Conservation (phyloP, 2,113 vertebrate genomes). For the Thermophis baileyi region DNA sequence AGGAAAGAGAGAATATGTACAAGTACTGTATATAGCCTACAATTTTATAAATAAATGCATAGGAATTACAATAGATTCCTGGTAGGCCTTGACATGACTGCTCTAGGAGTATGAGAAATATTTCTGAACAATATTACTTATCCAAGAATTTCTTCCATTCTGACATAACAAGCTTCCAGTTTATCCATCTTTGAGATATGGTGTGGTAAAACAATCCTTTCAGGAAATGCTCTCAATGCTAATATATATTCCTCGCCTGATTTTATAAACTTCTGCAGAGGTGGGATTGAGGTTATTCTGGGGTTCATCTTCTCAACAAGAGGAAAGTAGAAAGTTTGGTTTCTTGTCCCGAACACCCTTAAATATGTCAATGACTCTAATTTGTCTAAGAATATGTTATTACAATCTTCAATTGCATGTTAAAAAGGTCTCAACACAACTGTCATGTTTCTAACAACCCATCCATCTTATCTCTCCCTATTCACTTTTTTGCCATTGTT, state of each 20-base stretch:
- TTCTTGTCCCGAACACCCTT: not conserved
- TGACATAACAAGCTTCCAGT: not conserved
- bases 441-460: not conserved
- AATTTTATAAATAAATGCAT: not conserved
- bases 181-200: not conserved
- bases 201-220: not conserved
- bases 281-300: not conserved
- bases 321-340: not conserved
- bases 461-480: not conserved
- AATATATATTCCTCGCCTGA: not conserved
- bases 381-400: not conserved
- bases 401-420: not conserved
- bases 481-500: not conserved
- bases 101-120: not conserved
- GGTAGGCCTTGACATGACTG: not conserved
- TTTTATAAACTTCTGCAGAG: not conserved
- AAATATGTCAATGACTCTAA: not conserved
- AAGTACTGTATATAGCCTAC: too few relatives aligned
- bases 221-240: not conserved
- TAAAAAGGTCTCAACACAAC: not conserved
- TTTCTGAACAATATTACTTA: not conserved
- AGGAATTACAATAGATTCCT: not conserved
- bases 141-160: not conserved
- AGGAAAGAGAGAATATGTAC: not conserved
- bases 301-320: not conserved